Base-by-base conservation (phyloP, 2,113 vertebrate genomes). In the Himantopus leucocephalus region DNA sequence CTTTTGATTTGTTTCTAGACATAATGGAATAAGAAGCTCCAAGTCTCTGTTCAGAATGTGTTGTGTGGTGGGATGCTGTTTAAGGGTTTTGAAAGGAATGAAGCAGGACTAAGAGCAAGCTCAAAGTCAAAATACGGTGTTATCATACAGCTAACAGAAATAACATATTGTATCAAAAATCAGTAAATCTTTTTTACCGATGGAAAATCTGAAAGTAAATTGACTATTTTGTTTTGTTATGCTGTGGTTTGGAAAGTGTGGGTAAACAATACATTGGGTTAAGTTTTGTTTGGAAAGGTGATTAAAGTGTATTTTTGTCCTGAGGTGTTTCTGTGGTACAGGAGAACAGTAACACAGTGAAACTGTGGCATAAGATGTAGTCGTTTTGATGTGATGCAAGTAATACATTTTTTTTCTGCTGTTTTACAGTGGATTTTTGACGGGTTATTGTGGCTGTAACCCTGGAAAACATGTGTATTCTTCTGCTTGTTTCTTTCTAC, bases 261-360 rank as follows among this genome's bases (percentile, higher is more conserved):
- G 2, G 5, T 91, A 50, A 89, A n/a, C 37, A 45, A 14, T 39
- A 60, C 2, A 2, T 19, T 73, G n/a, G 19, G 7, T 45, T 39
- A 59, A 35, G 6, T 64, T 88, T 68, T 60, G 12, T 64, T 27
- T 8, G 1, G 24, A 70, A 88, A 66, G n/a, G 8, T 77, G 34
- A 15, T 88, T 60, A 23, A 80, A 45, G 15, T 19, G 3, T 56
- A 2, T 18, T 78, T 76, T 68, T 78, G 20, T 88, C 8, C 17
- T 24, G 6, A 74, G 12, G 1, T 58, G 7, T 82, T 92, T 93
- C 37, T 87, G 11, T 20, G 10, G 21, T 48, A 21, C 2, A 47
- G 20, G 50, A 66, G 41, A 73, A 66, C 9, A 0, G 0, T 75
- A 39, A 35, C 41, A 58, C 1, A 2, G 11, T 85, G 30, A 85